These are phyloP conservation scores for Folsomia manolachei DNA, from an alignment of 2,888 invertebrate genomes.

Conservation along the genomic window DNA sequence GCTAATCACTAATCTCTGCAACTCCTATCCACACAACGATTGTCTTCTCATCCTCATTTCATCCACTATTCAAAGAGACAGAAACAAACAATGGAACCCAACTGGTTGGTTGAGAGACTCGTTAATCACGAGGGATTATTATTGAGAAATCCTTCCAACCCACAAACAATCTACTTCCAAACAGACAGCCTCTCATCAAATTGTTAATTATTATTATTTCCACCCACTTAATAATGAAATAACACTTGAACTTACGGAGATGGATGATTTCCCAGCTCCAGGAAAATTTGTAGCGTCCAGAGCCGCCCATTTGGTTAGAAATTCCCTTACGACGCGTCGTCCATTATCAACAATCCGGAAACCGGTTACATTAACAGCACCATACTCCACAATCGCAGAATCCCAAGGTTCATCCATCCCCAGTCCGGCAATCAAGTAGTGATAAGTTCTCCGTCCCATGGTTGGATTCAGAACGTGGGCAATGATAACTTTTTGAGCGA, in stretches of 20 bases:
- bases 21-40: not conserved
- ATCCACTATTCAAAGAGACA: not conserved
- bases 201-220: not conserved
- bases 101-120: not conserved
- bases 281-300: constrained; percentile 71
- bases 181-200: not conserved
- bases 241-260: constrained; percentile 69
- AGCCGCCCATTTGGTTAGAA: constrained; percentile 80
- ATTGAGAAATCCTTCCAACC: no score
- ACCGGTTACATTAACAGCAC: constrained; percentile 97
- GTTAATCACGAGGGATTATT: not conserved
- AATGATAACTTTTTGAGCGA: constrained; percentile 85
- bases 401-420: constrained; percentile 97
- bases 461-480: constrained; percentile 84
- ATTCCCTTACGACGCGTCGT: constrained; percentile 77
- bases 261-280: constrained; percentile 71
- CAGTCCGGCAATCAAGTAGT: constrained; percentile 85
- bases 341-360: constrained; percentile 89
- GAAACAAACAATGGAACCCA: not conserved
- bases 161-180: not conserved
- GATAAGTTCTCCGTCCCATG: constrained; percentile 83
- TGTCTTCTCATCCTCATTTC: not conserved
- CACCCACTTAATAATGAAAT: not conserved
- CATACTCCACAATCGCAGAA: constrained; percentile 90
- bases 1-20: not conserved